Base-by-base conservation (phyloP, 2,797 vertebrate genomes). In the Etheostoma perlongum region DNA sequence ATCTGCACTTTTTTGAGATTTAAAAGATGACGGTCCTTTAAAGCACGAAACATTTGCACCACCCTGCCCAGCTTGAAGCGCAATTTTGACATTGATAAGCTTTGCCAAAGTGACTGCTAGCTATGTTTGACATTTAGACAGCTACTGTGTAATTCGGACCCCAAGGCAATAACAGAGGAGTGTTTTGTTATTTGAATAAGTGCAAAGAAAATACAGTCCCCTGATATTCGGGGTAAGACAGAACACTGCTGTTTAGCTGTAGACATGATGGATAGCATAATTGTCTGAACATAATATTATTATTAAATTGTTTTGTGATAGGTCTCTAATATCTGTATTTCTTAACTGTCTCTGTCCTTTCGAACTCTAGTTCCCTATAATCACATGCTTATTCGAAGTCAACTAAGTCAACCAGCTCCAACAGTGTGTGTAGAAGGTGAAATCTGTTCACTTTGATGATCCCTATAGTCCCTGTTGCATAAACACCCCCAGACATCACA, bases 111-210 rank as follows among this genome's bases (percentile, higher is more conserved):
- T 75, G 74, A 86, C 73, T 79, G 59, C 82, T 54, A 63, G 75
- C 78, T 72, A 78, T 72, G 72, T 88, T 10, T 87, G 76, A 84
- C 84, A 90, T 90, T 84, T 72, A 85, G 70, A 87, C 65, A 81
- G 36, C 0, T 15, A 11, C 77, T 68, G 36, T 72, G 78, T 82
- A 79, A 78, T 86, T 76, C 74, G n/a, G 47, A 73, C 78, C 74
- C 67, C 0, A n/a, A 71, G 75, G 82, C 64, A 36, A 79, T 78
- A 84, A 60, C 46, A 54, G 25, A 72, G 64, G n/a, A 53, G 16
- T 8, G 63, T 83, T 86, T 82, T 15, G 21, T 47, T 85, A 74
- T 85, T 84, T 82, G 78, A 84, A 74, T 65, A 75, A 65, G 60
- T 61, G 66, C 44, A 60, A 72, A 78, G 60, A 67, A 81, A 76